Evolutionary conservation across 1,140 invertebrate species (phyloP).

Genomic region (Diabrotica virgifera): DNA sequence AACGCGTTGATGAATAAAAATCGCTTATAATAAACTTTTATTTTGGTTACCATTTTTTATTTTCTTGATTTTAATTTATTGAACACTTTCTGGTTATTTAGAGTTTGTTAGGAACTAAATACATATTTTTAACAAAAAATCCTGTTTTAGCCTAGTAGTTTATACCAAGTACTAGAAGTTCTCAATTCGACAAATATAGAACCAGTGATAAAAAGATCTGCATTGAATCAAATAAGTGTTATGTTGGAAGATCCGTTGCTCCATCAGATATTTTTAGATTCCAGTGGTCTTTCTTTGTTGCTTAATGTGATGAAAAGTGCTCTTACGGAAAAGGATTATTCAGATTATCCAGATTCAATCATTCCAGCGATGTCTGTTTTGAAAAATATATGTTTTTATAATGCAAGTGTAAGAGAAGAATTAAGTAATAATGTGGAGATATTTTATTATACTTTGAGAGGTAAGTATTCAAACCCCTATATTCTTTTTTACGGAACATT

Average conservation of each 20-base stretch:
- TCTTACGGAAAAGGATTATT: constrained; percentile 57
- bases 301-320: constrained; percentile 48
- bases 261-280: constrained; percentile 53
- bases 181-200: constrained; percentile 50
- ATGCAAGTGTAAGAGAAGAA: constrained; percentile 51
- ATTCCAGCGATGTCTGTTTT: constrained; percentile 60
- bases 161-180: constrained; percentile 50
- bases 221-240: constrained; percentile 57
- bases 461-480: constrained; percentile 44
- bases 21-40: too few species aligned
- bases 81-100: neutral
- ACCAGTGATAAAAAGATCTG: constrained; percentile 56
- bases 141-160: constrained; percentile 44
- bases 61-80: too few species aligned
- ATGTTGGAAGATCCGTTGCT: constrained; percentile 57
- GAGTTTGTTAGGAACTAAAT: neutral
- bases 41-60: too few species aligned
- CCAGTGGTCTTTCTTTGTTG: constrained; percentile 43
- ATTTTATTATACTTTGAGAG: constrained; percentile 57
- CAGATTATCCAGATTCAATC: constrained; percentile 63
- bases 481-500: neutral
- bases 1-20: too few species aligned
- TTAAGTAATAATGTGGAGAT: constrained; percentile 54
- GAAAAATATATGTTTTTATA: constrained; percentile 55
- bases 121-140: neutral